Evolutionary conservation across 2,797 vertebrate genomes (phyloP).

Genomic region (Vipera latastei): DNA sequence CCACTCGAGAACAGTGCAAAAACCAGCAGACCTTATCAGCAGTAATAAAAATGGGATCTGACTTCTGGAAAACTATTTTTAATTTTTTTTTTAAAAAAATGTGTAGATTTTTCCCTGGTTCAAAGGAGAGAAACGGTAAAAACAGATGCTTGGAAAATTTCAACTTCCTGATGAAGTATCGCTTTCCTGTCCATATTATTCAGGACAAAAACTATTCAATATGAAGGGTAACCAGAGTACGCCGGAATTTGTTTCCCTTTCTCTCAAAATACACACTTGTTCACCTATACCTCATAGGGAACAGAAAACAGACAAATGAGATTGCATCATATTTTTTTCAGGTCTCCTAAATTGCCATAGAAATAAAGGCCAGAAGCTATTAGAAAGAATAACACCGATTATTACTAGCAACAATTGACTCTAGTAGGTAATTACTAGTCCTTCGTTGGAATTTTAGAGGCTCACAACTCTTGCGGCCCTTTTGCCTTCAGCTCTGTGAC

Average conservation of each 20-base stretch:
- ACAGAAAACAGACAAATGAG: not conserved
- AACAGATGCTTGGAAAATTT: not conserved
- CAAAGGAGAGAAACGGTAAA: not conserved
- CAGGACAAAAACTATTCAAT: not conserved
- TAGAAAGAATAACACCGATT: not conserved
- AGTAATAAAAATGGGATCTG: not conserved
- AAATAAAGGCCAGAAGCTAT: not conserved
- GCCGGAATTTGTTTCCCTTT: too few relatives aligned
- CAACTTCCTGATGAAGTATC: not conserved
- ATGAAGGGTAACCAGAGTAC: not conserved
- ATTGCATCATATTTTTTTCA: too few relatives aligned
- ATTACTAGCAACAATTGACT: not conserved
- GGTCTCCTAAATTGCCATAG: not conserved
- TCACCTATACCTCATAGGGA: not conserved
- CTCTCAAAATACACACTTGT: not conserved
- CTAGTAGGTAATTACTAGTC: not conserved
- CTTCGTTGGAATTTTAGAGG: not conserved
- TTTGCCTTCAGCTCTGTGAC: not conserved
- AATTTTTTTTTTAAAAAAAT: not conserved
- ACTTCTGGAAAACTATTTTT: not conserved
- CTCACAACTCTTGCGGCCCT: not conserved
- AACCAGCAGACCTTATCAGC: not conserved
- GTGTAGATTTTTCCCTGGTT: not conserved
- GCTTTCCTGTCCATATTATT: not conserved
- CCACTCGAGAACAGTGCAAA: not conserved